Base-by-base conservation (phyloP, 2,113 vertebrate genomes). In the Sisor rabdophorus region DNA sequence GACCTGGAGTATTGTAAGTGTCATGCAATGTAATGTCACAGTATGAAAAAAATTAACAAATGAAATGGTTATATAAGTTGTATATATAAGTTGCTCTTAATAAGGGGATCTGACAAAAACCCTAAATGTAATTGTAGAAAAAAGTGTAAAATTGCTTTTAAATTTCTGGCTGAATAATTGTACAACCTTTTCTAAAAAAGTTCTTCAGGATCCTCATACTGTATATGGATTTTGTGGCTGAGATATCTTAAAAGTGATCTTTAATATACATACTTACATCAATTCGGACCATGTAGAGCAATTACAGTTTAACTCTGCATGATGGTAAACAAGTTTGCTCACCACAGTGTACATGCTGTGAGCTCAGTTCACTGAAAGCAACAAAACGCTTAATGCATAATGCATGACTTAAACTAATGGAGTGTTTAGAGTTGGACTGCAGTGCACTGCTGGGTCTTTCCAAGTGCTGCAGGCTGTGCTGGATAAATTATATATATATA, bases 311-410 rank as follows among this genome's bases (percentile, higher is more conserved):
- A 20, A 52, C 17, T 69, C 47, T 52, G 47, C 65, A 30, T 50
- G 10, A 52, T 30, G 24, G 24, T 28, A 30, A 69, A 52, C 65
- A 69, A 69, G 3, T 13, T 48, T 48, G 40, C 28, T 50, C 47
- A 52, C 22, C 7, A 30, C 65, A 30, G 65, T 52, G 65, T 69
- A 69, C 47, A 52, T 52, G 2, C 24, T 52, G 64, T 26, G 26
- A 13, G 47, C 19, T 28, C 65, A 69, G 47, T 52, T 28, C 65
- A 69, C 24, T 52, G 19, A 69, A 69, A 20, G 65, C 47, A 69
- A 52, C 24, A 69, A 48, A 69, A 52, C 52, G 65, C 10, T 69
- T 30, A 52, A 52, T 69, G 47, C 24, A 69, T 69, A 69, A 69
- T 52, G 47, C 65, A 69, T 52, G 24, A 52, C 16, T 52, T 68